Evolutionary conservation across 2,797 vertebrate genomes (phyloP).

Genomic region (Lemur catta): DNA sequence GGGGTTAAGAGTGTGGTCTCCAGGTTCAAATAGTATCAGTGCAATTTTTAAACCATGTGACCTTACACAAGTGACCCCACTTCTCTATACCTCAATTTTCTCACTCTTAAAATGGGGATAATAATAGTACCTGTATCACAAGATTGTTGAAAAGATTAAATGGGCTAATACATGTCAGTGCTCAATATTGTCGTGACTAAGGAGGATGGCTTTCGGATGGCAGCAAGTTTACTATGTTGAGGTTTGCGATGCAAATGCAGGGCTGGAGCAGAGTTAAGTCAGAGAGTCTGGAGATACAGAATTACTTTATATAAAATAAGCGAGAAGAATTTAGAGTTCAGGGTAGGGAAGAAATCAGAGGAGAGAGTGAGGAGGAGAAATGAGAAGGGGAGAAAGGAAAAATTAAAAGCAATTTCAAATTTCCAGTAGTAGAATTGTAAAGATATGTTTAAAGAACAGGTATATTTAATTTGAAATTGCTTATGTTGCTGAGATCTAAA

Average conservation of each 20-base stretch:
- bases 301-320: neutral
- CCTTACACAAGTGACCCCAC: neutral
- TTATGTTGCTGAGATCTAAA: conserved; percentile 33
- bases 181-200: neutral
- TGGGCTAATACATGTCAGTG: neutral
- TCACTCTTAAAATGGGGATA: neutral
- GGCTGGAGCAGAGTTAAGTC: neutral
- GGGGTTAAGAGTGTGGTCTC: neutral
- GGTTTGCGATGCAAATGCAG: neutral
- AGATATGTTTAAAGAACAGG: neutral
- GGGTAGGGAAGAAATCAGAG: neutral
- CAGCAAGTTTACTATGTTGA: neutral
- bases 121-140: neutral
- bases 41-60: neutral
- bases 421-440: conserved; percentile 1
- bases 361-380: neutral
- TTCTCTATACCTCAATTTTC: neutral
- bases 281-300: neutral
- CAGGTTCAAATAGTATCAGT: neutral
- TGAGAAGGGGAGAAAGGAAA: neutral
- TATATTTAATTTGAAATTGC: neutral
- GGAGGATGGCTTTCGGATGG: neutral
- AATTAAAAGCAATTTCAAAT: conserved; percentile 3
- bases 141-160: neutral
- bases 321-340: conserved; percentile 12